Conservation (phyloP, 2,797 vertebrate species). For the Cirrhinus mrigala region DNA sequence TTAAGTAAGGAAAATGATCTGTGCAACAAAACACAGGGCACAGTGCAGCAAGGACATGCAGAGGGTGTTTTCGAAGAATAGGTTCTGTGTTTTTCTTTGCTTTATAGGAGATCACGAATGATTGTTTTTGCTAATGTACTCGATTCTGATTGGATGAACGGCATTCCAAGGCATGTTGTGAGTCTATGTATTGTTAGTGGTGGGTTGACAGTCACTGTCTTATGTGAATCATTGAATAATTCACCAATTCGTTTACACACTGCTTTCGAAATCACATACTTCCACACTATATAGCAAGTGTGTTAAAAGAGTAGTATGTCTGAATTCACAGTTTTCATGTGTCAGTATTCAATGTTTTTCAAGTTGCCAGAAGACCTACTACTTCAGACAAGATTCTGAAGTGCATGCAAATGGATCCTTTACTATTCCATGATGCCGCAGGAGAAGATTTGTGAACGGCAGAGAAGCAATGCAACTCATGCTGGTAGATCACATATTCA, state of each 20-base stretch:
- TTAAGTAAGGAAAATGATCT: neutral
- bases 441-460: neutral
- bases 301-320: neutral
- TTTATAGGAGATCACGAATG: neutral
- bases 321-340: neutral
- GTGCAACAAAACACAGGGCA: neutral
- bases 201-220: too few species aligned
- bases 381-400: neutral
- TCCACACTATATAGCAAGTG: neutral
- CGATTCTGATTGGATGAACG: neutral
- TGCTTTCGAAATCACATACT: neutral
- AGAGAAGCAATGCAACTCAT: neutral
- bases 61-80: neutral
- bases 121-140: neutral
- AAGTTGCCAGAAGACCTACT: neutral
- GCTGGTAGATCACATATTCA: neutral
- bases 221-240: too few species aligned
- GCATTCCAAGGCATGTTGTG: neutral
- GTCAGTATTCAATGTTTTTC: neutral
- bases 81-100: neutral
- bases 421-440: too few species aligned
- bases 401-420: too few species aligned
- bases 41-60: neutral
- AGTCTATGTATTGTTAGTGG: neutral
- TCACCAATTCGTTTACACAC: too few species aligned